phyloP scores from a whole-genome alignment of 1,140 invertebrate genomes.

The Arctopsyche grandis region DNA sequence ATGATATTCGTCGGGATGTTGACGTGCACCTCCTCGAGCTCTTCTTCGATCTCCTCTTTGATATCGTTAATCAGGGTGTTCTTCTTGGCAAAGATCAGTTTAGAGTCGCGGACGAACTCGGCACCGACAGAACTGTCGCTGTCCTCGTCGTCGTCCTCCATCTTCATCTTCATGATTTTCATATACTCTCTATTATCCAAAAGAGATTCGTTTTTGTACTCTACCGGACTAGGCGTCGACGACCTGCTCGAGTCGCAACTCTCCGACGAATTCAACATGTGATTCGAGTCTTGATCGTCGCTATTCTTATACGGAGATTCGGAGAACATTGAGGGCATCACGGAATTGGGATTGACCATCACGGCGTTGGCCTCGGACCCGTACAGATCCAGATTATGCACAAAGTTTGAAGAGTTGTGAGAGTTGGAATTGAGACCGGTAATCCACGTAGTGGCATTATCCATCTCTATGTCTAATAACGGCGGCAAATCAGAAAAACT shows the following conservation, averaged over 20 bases:
- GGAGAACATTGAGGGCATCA: slow-evolving; percentile 73
- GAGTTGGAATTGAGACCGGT: slow-evolving; percentile 68
- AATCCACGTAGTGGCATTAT: slow-evolving; percentile 68
- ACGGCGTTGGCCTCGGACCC: slow-evolving; percentile 76
- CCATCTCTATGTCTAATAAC: slow-evolving; percentile 72
- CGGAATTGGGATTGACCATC: slow-evolving; percentile 83
- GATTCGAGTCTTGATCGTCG: slow-evolving; percentile 64
- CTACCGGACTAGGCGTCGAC: slow-evolving; percentile 63
- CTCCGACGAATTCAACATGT: slow-evolving; percentile 63
- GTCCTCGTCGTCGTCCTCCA: slow-evolving; percentile 61
- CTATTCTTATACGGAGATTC: slow-evolving; percentile 65
- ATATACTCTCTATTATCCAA: slow-evolving; percentile 57
- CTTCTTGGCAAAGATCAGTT: slow-evolving; percentile 64
- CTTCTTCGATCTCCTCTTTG: slow-evolving; percentile 63
- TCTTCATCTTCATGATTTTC: not conserved
- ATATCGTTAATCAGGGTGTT: slow-evolving; percentile 64
- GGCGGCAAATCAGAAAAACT: slow-evolving; percentile 75
- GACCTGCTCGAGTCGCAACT: slow-evolving; percentile 60
- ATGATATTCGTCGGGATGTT: slow-evolving; percentile 49
- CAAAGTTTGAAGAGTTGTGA: slow-evolving; percentile 69
- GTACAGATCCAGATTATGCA: slow-evolving; percentile 77
- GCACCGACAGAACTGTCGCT: slow-evolving; percentile 48
- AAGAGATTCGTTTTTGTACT: slow-evolving; percentile 73
- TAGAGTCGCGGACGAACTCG: slow-evolving; percentile 57
- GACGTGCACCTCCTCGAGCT: slow-evolving; percentile 63